phyloP scores from a whole-genome alignment of 1,140 invertebrate species.

The Ips typographus region DNA sequence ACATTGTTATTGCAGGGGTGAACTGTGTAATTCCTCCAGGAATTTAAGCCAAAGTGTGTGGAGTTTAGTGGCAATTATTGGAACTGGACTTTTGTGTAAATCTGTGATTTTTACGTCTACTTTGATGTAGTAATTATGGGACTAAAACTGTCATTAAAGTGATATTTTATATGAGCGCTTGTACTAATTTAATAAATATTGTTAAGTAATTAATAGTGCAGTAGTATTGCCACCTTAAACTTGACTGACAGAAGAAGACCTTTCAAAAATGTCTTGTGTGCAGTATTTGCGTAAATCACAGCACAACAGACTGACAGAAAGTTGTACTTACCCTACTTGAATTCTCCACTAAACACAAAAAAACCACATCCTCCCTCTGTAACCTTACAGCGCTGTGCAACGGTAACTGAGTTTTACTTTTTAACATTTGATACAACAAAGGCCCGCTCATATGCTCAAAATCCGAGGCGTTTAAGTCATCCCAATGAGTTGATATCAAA shows the following conservation, averaged over 20 bases:
- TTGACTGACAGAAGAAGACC: too few species aligned
- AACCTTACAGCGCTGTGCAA: conserved; percentile 87
- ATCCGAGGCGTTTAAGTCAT: conserved; percentile 87
- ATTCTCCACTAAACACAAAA: conserved; percentile 90
- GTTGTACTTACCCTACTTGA: conserved; percentile 73
- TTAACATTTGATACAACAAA: conserved; percentile 86
- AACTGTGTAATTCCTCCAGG: conserved; percentile 52
- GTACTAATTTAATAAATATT: too few species aligned
- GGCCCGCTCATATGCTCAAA: conserved; percentile 91
- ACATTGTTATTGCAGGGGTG: conserved; percentile 56
- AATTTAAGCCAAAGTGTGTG: neutral
- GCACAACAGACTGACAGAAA: conserved; percentile 14
- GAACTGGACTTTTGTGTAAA: too few species aligned
- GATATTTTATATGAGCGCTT: too few species aligned
- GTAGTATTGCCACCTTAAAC: too few species aligned
- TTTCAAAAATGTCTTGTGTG: too few species aligned
- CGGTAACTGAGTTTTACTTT: conserved; percentile 84
- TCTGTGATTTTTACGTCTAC: too few species aligned
- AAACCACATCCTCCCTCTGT: conserved; percentile 89
- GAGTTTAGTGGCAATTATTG: too few species aligned
- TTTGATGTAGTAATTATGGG: too few species aligned
- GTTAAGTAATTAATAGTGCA: too few species aligned
- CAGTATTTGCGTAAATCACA: too few species aligned
- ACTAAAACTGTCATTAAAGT: too few species aligned
- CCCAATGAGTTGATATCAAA: conserved; percentile 92